A percentile compares a stretch with the other conserved stretches of the same genome.
Conservation (phyloP, 2,888 invertebrate genomes). For the Brachypterus glaber region DNA sequence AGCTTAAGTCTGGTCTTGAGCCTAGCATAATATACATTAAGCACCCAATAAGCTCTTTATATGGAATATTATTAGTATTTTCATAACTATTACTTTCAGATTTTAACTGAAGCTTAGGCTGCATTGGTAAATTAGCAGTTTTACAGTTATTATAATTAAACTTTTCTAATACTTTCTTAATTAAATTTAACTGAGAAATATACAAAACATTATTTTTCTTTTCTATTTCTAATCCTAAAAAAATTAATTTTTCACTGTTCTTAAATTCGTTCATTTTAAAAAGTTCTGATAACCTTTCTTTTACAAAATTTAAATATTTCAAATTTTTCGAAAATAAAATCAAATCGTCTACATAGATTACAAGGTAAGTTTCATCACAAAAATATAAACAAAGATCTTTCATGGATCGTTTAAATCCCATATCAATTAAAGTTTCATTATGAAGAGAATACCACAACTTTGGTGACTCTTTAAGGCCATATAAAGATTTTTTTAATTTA, state of each 20-base stretch:
- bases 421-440: slow-evolving; percentile 2
- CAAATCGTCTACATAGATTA: slow-evolving; percentile 14
- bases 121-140: slow-evolving; percentile 12
- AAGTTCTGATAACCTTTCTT: slow-evolving; percentile 10
- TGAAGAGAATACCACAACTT: slow-evolving; percentile 8
- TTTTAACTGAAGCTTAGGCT: slow-evolving; percentile 14
- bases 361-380: slow-evolving; percentile 7
- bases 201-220: slow-evolving; percentile 9
- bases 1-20: slow-evolving; percentile 20
- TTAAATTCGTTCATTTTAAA: too few species aligned
- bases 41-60: slow-evolving; percentile 18
- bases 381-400: slow-evolving; percentile 14
- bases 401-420: slow-evolving; percentile 7
- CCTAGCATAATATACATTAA: slow-evolving; percentile 22
- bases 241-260: too few species aligned
- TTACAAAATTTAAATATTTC: too few species aligned
- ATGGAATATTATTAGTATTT: slow-evolving; percentile 15
- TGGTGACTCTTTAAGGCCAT: slow-evolving; percentile 10
- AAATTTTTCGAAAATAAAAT: slow-evolving; percentile 12
- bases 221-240: slow-evolving; percentile 14
- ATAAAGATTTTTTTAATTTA: too few species aligned
- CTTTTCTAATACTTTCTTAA: slow-evolving; percentile 15
- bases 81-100: too few species aligned
- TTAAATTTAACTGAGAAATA: slow-evolving; percentile 17
- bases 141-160: slow-evolving; percentile 17